Base-by-base conservation (phyloP, 2,113 vertebrate genomes). In the Leucosticte australis region DNA sequence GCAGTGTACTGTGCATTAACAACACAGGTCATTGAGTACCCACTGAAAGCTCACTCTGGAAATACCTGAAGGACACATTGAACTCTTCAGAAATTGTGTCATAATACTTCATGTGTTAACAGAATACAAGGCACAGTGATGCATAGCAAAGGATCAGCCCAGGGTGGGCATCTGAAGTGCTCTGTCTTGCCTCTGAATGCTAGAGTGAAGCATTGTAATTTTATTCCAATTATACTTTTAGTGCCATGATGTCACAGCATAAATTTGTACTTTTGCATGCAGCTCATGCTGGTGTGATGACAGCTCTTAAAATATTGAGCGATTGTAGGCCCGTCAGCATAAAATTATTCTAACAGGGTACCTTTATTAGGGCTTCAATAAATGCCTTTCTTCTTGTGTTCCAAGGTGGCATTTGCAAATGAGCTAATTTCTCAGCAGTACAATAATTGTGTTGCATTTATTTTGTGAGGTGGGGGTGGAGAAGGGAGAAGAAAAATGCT, bases 291-390 rank as follows among this genome's bases (percentile, higher is more conserved):
- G 97, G 96, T 98, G 97, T 98, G 98, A 98, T 98, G 98, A 98
- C 98, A 98, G 98, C 97, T 98, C 97, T 98, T 98, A 98, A 98
- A 98, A 98, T 98, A 98, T 98, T 98, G 97, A 98, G 97, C 97
- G 97, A 98, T 98, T 98, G 97, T 97, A 97, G 97, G 92, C 97
- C 98, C 97, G 96, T 98, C 98, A 98, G 98, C 97, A 98, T 98
- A 98, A 98, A 98, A 98, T 98, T 98, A 98, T 98, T 98, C 97
- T 98, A 98, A 98, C 97, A 97, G 94, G 92, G 97, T 97, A 96
- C 97, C 97, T 98, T 98, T 98, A 98, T 98, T 98, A 98, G 96
- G 98, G 97, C 98, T 98, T 98, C 98, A 98, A 98, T 97, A 98
- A 98, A 98, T 98, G 98, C 96, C 97, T 98, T 98, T 98, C 97